A percentile compares a stretch with the other conserved stretches of the same genome.
Conservation (phyloP, 2,888 invertebrate species). For the Drosophila meridiana region DNA sequence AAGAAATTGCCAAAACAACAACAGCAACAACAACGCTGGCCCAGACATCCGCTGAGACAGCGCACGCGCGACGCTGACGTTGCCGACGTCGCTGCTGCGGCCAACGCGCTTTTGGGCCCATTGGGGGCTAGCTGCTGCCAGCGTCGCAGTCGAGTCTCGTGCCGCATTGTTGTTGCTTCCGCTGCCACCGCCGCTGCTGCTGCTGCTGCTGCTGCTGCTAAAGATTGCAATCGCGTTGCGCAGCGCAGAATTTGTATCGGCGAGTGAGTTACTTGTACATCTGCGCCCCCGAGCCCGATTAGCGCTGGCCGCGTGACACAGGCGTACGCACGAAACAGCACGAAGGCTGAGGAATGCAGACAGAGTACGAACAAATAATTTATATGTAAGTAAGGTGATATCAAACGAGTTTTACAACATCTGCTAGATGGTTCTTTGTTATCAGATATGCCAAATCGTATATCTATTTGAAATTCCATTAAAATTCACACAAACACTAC, state of each 20-base stretch:
- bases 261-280: slow-evolving; percentile 65
- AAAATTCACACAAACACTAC: background rate
- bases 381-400: slow-evolving; percentile 2
- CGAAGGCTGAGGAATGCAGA: slow-evolving; percentile 1
- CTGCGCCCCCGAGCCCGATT: slow-evolving; percentile 52
- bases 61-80: slow-evolving; percentile 79
- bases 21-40: slow-evolving; percentile 49
- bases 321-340: background rate
- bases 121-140: slow-evolving; percentile 39
- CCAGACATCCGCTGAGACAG: slow-evolving; percentile 76
- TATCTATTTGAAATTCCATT: background rate
- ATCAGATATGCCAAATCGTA: slow-evolving; percentile 11
- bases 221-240: slow-evolving; percentile 81
- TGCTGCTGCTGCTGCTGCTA: slow-evolving; percentile 55
- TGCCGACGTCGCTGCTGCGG: slow-evolving; percentile 51
- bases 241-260: slow-evolving; percentile 78
- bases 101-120: slow-evolving; percentile 44
- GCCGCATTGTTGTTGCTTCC: slow-evolving; percentile 52
- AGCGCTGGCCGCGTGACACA: slow-evolving; percentile 43
- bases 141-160: slow-evolving; percentile 62
- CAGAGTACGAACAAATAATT: background rate
- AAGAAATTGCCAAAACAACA: slow-evolving; percentile 51
- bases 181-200: slow-evolving; percentile 19
- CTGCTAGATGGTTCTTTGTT: slow-evolving; percentile 4
- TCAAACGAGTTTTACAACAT: slow-evolving; percentile 5